These are phyloP conservation scores for Chalcosyrphus nemorum DNA, from an alignment of 2,888 invertebrate genomes.

Conservation along the genomic window DNA sequence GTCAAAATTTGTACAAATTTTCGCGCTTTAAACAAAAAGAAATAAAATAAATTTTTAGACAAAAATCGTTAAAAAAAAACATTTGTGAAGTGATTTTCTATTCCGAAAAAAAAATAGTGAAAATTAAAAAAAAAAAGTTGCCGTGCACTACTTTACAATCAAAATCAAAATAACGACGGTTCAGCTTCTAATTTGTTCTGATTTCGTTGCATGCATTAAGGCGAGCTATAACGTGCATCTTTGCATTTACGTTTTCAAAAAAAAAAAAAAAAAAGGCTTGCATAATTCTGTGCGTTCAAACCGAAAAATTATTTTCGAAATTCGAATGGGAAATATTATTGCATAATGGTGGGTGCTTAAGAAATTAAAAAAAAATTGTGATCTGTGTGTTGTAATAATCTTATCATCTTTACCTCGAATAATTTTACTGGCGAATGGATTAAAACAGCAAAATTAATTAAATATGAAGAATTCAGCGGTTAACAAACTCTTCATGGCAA, in stretches of 20 bases:
- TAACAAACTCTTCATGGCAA: conserved; percentile 6
- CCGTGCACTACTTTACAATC: neutral
- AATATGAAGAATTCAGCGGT: conserved; percentile 10
- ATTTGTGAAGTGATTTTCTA: neutral
- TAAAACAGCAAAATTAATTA: neutral
- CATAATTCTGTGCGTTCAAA: neutral
- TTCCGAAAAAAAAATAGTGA: neutral
- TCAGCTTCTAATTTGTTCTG: neutral
- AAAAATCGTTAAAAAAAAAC: neutral
- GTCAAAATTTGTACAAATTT: neutral
- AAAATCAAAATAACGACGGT: neutral
- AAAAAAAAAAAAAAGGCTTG: conserved; percentile 3
- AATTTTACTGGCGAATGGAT: neutral
- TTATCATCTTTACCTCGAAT: neutral
- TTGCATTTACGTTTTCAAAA: too few relatives aligned
- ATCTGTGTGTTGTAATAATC: neutral
- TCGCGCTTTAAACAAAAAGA: neutral
- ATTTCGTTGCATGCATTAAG: neutral
- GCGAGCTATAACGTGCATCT: neutral
- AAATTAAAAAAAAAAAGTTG: neutral
- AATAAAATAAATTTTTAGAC: neutral
- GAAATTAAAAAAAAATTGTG: neutral
- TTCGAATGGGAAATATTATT: neutral
- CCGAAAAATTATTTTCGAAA: neutral
- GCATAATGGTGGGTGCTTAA: neutral